phyloP scores from a whole-genome alignment of 1,140 invertebrate genomes.

The Cylas formicarius region DNA sequence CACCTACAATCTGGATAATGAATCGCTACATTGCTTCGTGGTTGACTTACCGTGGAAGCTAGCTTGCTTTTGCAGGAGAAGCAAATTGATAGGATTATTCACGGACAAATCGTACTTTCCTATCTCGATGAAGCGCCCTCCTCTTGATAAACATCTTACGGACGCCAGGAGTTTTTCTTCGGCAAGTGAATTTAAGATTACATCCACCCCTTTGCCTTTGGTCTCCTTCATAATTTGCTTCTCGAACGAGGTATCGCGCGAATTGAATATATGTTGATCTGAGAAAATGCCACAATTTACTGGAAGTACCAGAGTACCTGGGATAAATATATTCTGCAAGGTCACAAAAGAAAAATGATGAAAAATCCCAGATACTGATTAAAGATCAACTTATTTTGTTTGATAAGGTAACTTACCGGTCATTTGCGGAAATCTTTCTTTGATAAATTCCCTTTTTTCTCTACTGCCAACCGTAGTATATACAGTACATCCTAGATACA shows the following conservation, averaged over 20 bases:
- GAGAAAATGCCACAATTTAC: no score
- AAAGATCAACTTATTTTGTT: no score
- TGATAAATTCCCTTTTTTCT: constrained; percentile 68
- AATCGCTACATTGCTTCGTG: no score
- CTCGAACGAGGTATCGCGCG: constrained; percentile 64
- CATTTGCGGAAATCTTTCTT: constrained; percentile 57
- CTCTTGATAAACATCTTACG: constrained; percentile 64
- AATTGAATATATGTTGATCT: constrained; percentile 59
- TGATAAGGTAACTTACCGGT: constrained; percentile 45
- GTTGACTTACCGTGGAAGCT: constrained; percentile 74
- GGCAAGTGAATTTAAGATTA: constrained; percentile 71
- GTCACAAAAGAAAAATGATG: constrained; percentile 3
- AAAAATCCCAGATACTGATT: no score
- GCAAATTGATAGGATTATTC: constrained; percentile 59
- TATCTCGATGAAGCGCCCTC: constrained; percentile 70
- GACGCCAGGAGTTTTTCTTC: constrained; percentile 72
- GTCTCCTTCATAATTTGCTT: constrained; percentile 55
- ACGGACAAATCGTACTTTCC: constrained; percentile 67
- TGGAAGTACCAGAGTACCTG: no score
- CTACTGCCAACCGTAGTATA: constrained; percentile 67
- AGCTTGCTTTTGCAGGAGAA: constrained; percentile 74
- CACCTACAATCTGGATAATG: no score
- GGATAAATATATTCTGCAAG: constrained; percentile 9
- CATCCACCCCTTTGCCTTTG: constrained; percentile 61
- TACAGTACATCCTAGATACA: constrained; percentile 59